Conservation (phyloP, 2,888 invertebrate genomes). For the Parochlus steinenii region DNA sequence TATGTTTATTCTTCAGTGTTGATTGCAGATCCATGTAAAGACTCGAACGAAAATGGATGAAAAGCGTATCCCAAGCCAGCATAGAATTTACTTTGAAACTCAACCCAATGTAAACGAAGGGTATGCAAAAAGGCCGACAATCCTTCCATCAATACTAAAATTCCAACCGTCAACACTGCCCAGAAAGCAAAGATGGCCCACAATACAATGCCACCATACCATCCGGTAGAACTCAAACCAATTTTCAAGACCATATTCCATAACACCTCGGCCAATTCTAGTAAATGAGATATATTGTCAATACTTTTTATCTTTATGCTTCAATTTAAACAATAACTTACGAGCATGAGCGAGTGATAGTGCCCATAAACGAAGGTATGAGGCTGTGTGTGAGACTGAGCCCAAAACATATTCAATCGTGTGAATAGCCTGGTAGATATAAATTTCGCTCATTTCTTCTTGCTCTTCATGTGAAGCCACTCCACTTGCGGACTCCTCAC, state of each 20-base stretch:
- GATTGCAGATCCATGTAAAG: constrained; percentile 47
- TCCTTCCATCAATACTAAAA: constrained; percentile 98
- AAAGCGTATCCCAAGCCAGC: constrained; percentile 79
- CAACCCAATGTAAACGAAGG: constrained; percentile 96
- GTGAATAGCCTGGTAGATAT: constrained; percentile 87
- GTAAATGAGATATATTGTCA: constrained; percentile 13
- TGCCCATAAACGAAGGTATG: constrained; percentile 97
- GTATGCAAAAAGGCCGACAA: constrained; percentile 97
- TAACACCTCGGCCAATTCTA: constrained; percentile 74
- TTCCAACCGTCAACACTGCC: constrained; percentile 83
- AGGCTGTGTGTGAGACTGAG: constrained; percentile 98
- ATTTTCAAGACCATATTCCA: constrained; percentile 83
- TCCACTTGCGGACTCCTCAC: constrained; percentile 40
- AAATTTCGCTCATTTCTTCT: constrained; percentile 74
- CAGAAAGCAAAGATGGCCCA: constrained; percentile 85
- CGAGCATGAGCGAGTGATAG: constrained; percentile 95
- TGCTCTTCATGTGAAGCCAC: constrained; percentile 36
- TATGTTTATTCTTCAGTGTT: constrained; percentile 33
- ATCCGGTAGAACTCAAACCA: constrained; percentile 58
- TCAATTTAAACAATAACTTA: constrained; percentile 34
- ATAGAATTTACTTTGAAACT: constrained; percentile 98
- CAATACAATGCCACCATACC: constrained; percentile 64
- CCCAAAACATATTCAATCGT: constrained; percentile 98
- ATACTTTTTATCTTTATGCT: constrained; percentile 1
- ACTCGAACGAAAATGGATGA: constrained; percentile 84